A percentile compares a stretch with the other conserved stretches of the same genome.
Conservation (phyloP, 1,140 invertebrate species). For the Plectrocnemia conspersa region DNA sequence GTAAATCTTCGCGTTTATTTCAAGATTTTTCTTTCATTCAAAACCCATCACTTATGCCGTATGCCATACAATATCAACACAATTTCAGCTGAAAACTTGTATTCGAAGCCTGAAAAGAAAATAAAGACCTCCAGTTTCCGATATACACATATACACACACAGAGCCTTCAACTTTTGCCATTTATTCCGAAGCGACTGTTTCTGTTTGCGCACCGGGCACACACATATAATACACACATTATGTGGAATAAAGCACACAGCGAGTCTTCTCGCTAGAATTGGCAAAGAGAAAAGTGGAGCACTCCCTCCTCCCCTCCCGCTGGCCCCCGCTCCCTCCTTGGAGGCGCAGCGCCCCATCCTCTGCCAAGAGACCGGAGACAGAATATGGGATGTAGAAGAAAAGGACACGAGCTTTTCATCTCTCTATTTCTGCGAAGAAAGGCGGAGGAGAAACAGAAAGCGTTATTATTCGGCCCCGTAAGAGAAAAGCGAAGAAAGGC, state of each 20-base stretch:
- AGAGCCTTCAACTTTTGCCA: slow-evolving; percentile 4
- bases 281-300: slow-evolving; percentile 20
- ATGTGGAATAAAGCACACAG: slow-evolving; percentile 11
- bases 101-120: too few relatives aligned
- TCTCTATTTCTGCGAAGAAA: slow-evolving; percentile 34
- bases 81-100: too few relatives aligned
- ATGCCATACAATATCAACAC: too few relatives aligned
- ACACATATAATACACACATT: slow-evolving; percentile 3
- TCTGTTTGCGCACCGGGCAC: slow-evolving; percentile 6
- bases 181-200: slow-evolving; percentile 6
- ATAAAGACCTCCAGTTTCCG: too few relatives aligned
- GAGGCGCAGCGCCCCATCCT: slow-evolving; percentile 3
- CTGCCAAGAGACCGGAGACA: slow-evolving; percentile 19
- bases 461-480: slow-evolving; percentile 33
- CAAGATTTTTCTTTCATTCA: too few relatives aligned
- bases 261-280: slow-evolving; percentile 7
- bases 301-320: too few relatives aligned
- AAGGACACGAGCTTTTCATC: slow-evolving; percentile 34
- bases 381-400: slow-evolving; percentile 10
- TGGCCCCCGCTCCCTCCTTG: too few relatives aligned
- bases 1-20: too few relatives aligned
- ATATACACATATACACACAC: too few relatives aligned
- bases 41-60: too few relatives aligned
- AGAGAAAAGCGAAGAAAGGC: slow-evolving; percentile 33
- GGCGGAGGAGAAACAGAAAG: slow-evolving; percentile 29